A percentile compares a stretch with the other conserved stretches of the same genome.
Conservation (phyloP, 2,797 vertebrate species). For the Hozukius guyotensis region DNA sequence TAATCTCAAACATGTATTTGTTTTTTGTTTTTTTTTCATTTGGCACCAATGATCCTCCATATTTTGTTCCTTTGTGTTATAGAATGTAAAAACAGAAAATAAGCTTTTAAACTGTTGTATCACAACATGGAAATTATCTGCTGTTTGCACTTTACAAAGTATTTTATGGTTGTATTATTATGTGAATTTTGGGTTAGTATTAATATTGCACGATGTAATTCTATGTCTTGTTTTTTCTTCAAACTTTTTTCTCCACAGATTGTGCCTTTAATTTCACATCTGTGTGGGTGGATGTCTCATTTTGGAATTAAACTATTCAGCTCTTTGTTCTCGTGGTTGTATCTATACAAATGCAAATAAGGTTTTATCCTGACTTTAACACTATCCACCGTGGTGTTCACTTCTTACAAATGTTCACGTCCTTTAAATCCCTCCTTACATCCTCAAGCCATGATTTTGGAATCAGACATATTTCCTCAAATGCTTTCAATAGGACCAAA, state of each 20-base stretch:
- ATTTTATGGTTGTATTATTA: not conserved
- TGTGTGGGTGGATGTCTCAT: constrained; percentile 44
- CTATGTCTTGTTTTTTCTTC: not conserved
- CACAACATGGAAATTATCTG: not conserved
- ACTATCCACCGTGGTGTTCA: constrained; percentile 9
- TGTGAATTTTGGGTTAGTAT: too few relatives aligned
- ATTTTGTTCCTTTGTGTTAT: not conserved
- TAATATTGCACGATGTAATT: not conserved
- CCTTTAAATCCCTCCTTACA: constrained; percentile 44
- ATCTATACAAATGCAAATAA: constrained; percentile 49
- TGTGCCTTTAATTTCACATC: constrained; percentile 8
- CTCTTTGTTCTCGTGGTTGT: constrained; percentile 36
- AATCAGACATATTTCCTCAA: constrained; percentile 36
- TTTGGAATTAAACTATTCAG: constrained; percentile 3
- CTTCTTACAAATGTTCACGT: constrained; percentile 17
- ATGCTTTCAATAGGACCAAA: constrained; percentile 44
- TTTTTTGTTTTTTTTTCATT: not conserved
- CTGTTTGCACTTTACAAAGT: not conserved
- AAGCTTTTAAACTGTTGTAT: not conserved
- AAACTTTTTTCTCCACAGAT: not conserved
- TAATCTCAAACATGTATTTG: not conserved
- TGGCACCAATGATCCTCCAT: not conserved
- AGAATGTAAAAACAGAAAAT: not conserved
- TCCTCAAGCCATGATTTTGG: constrained; percentile 49
- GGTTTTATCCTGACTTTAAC: constrained; percentile 14